Evolutionary conservation across 2,797 vertebrate genomes (phyloP), one percentile per base, ranked within the genome.

Genomic region (Pipistrellus pipistrellus): DNA sequence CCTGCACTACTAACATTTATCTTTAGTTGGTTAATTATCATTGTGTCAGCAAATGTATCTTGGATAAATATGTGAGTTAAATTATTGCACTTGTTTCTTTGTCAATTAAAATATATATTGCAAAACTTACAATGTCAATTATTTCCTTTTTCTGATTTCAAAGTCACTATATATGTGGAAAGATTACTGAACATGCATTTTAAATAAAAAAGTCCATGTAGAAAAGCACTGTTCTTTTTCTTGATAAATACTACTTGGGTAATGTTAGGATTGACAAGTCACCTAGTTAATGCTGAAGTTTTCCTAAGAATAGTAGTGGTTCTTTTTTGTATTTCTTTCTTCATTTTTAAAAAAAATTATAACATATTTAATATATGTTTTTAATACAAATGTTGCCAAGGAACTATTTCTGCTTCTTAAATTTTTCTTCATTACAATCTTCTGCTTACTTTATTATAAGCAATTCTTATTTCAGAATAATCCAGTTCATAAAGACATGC

Each of bases 391-490:
- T 76, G 8, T 46, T 88, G 20, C 46, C 4, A 21, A 71, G 14
- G 10, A 84, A 57, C 6, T 11, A 62, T 32, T 84, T 83, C 32
- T 41, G 7, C 20, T 77, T 84, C 23, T 5, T 46, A 71, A 69
- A 14, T 38, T 77, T 89, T 88, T 71, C 32, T 27, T 68, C 21
- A 8, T 46, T 32, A 11, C 53, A 69, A 68, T 38, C 23, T 82
- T 35, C 44, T 84, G 27, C 27, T 75, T n/a, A 57, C 2, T n/a
- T 68, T 25, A 55, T 82, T 93, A 66, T 10, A 75, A 73, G 30
- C 59, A 88, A 41, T 88, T 72, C 75, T 81, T 76, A 76, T 83
- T 88, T 68, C 48, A 83, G 48, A 76, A n/a, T 21, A 57, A 57
- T 46, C 20, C 46, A 75, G 23, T 38, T 75, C 77, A 82, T 41